Base-by-base conservation (phyloP, 2,797 vertebrate genomes). In the Eptatretus atami region DNA sequence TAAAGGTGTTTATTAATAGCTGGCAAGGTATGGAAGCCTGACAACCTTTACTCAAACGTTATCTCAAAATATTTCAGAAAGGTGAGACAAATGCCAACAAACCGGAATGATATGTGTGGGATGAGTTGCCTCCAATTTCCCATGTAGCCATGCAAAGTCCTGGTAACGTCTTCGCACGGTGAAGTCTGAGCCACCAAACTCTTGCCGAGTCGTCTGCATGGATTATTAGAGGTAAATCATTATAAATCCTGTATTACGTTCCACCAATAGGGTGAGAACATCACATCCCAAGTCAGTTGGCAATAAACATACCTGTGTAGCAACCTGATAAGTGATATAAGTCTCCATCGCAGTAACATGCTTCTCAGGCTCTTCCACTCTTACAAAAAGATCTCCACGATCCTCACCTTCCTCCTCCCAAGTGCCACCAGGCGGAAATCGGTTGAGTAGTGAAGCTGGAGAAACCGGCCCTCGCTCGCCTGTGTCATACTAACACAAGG, bases 281-380 rank as follows among this genome's bases (percentile, higher is more conserved):
- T 64, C 25, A 13, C 13, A 52, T 25, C 11, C 13, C 12, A 52
- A 64, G 24, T n/a, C 3, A 24, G 53, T 13, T 3, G 63, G 55
- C 1, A 6, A 55, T 55, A 53, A 44, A 66, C 75, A 70, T 73
- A 96, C 92, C 80, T 90, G 95, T 67, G 87, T 90, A 66, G 81
- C 85, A 72, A 98, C 81, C 72, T 82, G 80, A 71, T 98, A 98
- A 0, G 86, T 98, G 73, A 98, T 92, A 67, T 92, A 95, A 0
- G 92, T 98, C 73, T 98, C 92, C 92, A 98, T 98, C 3, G 92
- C 87, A 66, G 83, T 90, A 61, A 98, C 83, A 0, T 98, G 87
- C 68, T 98, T 98, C 76, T 92, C 95, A 11, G 92, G 92, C 69
- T 96, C 86, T 54, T 94, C 85, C 1, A 98, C 92, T 0, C 82